These are phyloP conservation scores for Brachypodius melanocephalos DNA, from an alignment of 2,113 vertebrate genomes.

Conservation along the genomic window DNA sequence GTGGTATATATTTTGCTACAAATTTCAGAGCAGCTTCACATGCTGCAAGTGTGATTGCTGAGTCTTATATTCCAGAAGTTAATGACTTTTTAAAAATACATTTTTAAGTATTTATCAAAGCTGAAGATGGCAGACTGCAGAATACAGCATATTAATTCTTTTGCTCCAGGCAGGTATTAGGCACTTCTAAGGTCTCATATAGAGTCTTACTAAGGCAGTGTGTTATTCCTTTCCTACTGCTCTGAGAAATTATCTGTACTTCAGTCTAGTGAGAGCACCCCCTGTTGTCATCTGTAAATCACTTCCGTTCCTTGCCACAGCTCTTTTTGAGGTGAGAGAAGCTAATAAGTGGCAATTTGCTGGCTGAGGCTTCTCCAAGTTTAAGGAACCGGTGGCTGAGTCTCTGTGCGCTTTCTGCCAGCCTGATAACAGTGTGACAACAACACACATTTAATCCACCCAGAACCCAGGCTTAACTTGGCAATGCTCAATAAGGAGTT, in stretches of 20 bases:
- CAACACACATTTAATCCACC: constrained; percentile 60
- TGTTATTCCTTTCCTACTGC: constrained; percentile 79
- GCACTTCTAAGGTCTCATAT: constrained; percentile 81
- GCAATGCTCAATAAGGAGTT: constrained; percentile 40
- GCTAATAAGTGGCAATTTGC: constrained; percentile 81
- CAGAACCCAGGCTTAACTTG: constrained; percentile 54
- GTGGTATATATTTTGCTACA: constrained; percentile 74
- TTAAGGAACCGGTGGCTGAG: constrained; percentile 61
- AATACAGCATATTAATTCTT: constrained; percentile 82
- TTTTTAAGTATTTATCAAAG: constrained; percentile 87
- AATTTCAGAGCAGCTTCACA: constrained; percentile 70
- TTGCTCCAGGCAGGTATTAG: constrained; percentile 84
- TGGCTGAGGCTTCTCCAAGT: constrained; percentile 67
- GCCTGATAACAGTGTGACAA: constrained; percentile 67
- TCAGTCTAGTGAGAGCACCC: constrained; percentile 81
- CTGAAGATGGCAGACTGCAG: constrained; percentile 76
- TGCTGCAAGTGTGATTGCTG: constrained; percentile 64
- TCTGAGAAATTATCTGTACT: constrained; percentile 78
- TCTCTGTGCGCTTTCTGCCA: constrained; percentile 63
- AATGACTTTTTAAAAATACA: constrained; percentile 84
- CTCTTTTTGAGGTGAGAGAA: constrained; percentile 81
- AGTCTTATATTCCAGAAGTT: constrained; percentile 75
- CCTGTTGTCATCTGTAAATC: constrained; percentile 82
- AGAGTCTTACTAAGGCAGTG: constrained; percentile 71
- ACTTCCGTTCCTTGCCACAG: constrained; percentile 75